Percentiles rank a stretch among this genome's conserved stretches.
Conservation (phyloP, 2,113 vertebrate species). For the Corythornis cristatus region DNA sequence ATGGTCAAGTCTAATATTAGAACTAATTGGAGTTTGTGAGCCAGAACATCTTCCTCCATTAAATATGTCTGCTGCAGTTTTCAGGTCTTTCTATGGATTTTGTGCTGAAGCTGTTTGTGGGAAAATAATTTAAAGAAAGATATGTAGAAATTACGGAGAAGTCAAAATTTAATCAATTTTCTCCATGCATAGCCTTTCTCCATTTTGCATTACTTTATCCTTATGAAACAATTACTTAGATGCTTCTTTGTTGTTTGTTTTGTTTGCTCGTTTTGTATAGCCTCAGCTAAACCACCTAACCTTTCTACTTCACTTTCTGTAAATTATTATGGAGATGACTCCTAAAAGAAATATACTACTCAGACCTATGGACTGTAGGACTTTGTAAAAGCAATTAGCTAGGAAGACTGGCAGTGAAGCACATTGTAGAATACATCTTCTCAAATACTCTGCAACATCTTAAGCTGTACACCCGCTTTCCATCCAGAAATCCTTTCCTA, state of each 20-base stretch:
- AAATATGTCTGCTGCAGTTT: slow-evolving; percentile 20
- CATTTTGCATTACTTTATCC: neutral
- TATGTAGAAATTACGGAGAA: neutral
- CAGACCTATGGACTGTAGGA: neutral
- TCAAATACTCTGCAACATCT: neutral
- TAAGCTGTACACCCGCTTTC: neutral
- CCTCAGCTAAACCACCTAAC: neutral
- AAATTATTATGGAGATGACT: neutral
- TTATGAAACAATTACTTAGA: neutral
- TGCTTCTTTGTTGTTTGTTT: neutral
- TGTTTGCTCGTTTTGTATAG: neutral
- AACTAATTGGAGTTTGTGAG: slow-evolving; percentile 56
- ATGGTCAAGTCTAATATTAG: slow-evolving; percentile 45
- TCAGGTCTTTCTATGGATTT: neutral
- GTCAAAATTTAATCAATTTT: neutral
- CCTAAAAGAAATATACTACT: neutral
- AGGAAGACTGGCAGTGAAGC: neutral
- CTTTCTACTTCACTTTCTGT: neutral
- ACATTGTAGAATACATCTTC: neutral
- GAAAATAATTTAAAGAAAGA: neutral
- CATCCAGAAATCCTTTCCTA: neutral
- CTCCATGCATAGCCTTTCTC: neutral
- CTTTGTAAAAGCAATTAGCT: neutral
- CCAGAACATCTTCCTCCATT: slow-evolving; percentile 34
- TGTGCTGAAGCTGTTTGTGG: neutral